phyloP scores from a whole-genome alignment of 1,140 invertebrate genomes.

The Fragariocoptes setiger region DNA sequence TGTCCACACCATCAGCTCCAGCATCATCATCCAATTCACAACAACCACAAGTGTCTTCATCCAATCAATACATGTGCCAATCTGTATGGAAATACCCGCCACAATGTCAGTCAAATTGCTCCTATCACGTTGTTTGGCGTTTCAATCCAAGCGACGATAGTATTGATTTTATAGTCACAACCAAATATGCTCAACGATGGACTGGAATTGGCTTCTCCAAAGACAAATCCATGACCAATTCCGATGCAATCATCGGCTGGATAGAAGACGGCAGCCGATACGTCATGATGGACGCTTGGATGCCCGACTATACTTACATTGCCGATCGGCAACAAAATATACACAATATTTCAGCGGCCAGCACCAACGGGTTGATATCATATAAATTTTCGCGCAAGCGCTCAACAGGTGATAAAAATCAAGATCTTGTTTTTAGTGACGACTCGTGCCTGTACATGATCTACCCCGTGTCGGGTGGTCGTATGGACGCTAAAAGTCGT shows the following conservation, averaged over 20 bases:
- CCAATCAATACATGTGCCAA: too few species aligned
- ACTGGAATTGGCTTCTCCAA: constrained; percentile 73
- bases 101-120: too few species aligned
- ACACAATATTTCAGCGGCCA: constrained; percentile 29
- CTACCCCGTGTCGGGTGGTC: constrained; percentile 39
- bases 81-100: too few species aligned
- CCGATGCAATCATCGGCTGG: constrained; percentile 44
- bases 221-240: constrained; percentile 48
- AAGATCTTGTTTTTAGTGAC: constrained; percentile 49
- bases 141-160: too few species aligned
- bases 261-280: constrained; percentile 35
- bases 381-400: constrained; percentile 45
- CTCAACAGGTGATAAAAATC: constrained; percentile 32
- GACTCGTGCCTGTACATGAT: constrained; percentile 52
- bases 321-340: constrained; percentile 41
- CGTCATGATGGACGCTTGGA: constrained; percentile 61
- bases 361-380: constrained; percentile 39
- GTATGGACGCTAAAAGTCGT: constrained; percentile 45
- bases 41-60: too few species aligned
- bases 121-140: too few species aligned
- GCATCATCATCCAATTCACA: too few species aligned
- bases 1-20: too few species aligned
- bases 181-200: constrained; percentile 46
- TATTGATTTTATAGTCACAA: constrained; percentile 57
- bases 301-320: constrained; percentile 23